Percentiles rank a stretch among this genome's conserved stretches.
These are phyloP conservation scores for Electrophaes corylata DNA, from an alignment of 2,888 invertebrate species.

Conservation along the genomic window DNA sequence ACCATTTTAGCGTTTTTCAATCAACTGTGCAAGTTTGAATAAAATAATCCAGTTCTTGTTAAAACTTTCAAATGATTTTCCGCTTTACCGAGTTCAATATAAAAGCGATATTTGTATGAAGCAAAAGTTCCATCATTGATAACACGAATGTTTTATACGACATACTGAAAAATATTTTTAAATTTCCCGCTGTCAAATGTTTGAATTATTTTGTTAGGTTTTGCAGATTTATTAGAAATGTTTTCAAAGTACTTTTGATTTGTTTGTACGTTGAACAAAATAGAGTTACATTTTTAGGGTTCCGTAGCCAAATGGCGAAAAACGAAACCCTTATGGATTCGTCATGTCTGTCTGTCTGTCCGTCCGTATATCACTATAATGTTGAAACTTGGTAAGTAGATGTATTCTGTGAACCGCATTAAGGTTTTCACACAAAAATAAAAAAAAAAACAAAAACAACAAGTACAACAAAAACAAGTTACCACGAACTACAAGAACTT, in stretches of 20 bases:
- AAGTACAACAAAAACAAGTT: too few relatives aligned
- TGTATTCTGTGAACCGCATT: too few relatives aligned
- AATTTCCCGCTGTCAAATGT: conserved; percentile 12
- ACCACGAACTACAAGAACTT: too few relatives aligned
- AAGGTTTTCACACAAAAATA: too few relatives aligned
- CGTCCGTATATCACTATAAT: too few relatives aligned
- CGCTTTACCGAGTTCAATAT: neutral
- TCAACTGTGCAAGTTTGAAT: conserved; percentile 23
- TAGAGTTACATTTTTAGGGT: too few relatives aligned
- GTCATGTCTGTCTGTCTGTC: too few relatives aligned
- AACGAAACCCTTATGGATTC: too few relatives aligned
- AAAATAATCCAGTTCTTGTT: conserved; percentile 21
- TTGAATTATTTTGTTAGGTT: conserved; percentile 11
- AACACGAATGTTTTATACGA: conserved; percentile 3
- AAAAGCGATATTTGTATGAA: neutral
- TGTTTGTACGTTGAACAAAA: neutral
- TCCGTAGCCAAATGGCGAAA: too few relatives aligned
- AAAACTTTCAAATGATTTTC: conserved; percentile 1
- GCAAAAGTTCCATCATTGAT: neutral
- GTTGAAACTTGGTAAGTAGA: too few relatives aligned
- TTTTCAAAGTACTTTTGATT: conserved; percentile 9
- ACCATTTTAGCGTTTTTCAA: conserved; percentile 31
- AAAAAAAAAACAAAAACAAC: too few relatives aligned
- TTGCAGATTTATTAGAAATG: conserved; percentile 20
- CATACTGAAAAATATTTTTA: conserved; percentile 19